Percentiles rank a stretch among this genome's conserved stretches.
Conservation (phyloP, 2,888 invertebrate genomes). For the Andrena marginata region DNA sequence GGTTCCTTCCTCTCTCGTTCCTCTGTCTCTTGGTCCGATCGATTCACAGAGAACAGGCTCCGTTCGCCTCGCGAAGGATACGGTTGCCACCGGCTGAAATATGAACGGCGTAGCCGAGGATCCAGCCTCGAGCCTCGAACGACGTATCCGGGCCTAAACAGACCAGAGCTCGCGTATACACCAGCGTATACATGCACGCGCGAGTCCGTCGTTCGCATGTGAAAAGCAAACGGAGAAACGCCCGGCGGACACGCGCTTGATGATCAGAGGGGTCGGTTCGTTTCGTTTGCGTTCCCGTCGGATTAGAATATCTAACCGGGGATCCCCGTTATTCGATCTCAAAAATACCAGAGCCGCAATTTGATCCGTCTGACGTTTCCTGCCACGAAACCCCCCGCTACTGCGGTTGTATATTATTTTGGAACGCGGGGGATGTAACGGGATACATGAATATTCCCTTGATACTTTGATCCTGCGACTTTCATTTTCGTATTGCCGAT, state of each 20-base stretch:
- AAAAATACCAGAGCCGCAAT: conserved; percentile 56
- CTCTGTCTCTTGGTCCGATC: conserved; percentile 30
- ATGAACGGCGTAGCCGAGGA: conserved; percentile 30
- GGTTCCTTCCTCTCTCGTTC: conserved; percentile 31
- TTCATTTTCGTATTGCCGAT: background rate
- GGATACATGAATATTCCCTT: conserved; percentile 22
- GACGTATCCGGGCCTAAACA: conserved; percentile 3
- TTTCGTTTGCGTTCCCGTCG: conserved; percentile 55
- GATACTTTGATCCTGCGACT: background rate
- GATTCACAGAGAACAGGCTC: conserved; percentile 29
- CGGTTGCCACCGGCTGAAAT: conserved; percentile 11
- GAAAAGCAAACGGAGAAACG: conserved; percentile 13
- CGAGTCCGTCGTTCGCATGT: background rate
- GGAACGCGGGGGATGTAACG: conserved; percentile 16
- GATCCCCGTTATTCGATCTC: conserved; percentile 57
- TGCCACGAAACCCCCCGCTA: conserved; percentile 7
- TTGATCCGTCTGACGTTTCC: conserved; percentile 34
- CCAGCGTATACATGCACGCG: too few species aligned
- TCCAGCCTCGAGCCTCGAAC: conserved; percentile 35
- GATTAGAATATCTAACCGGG: conserved; percentile 68
- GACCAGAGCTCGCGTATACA: background rate
- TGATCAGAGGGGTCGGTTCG: conserved; percentile 21
- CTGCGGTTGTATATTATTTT: conserved; percentile 30
- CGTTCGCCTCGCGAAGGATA: conserved; percentile 9
- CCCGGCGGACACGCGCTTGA: background rate